These are phyloP conservation scores for Oreochromis niloticus DNA, from an alignment of 2,113 vertebrate genomes.

Conservation along the genomic window DNA sequence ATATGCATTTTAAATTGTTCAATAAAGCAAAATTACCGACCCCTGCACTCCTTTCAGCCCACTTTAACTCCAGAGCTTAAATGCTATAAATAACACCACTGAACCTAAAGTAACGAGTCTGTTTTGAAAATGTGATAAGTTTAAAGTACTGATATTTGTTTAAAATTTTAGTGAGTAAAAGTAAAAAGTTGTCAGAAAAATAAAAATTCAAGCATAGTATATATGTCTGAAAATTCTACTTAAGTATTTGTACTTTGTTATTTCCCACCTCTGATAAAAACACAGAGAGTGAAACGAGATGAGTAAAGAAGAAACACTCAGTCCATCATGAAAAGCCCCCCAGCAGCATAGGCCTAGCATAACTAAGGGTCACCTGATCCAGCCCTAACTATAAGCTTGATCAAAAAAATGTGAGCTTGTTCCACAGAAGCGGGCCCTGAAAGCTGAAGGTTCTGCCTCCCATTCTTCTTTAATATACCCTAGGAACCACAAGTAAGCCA, in stretches of 20 bases:
- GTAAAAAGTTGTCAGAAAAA: neutral
- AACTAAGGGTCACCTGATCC: neutral
- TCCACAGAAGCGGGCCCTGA: neutral
- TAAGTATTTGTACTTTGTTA: neutral
- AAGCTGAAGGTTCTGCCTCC: neutral
- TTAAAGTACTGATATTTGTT: neutral
- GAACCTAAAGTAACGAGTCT: neutral
- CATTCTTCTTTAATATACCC: neutral
- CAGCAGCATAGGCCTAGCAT: neutral
- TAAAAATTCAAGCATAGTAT: neutral
- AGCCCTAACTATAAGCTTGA: neutral
- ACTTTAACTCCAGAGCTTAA: neutral
- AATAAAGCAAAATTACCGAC: rapidly evolving
- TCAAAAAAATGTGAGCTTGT: neutral
- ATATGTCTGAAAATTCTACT: neutral
- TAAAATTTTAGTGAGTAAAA: neutral
- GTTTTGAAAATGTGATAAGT: rapidly evolving
- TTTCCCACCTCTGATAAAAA: neutral
- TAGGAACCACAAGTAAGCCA: neutral
- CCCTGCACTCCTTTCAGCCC: neutral
- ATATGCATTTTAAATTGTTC: neutral
- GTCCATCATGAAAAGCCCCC: rapidly evolving
- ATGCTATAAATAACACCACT: neutral
- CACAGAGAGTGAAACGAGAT: neutral
- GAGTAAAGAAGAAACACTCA: neutral